Evolutionary conservation across 92 coral and sea anemone genomes (phyloP).

Genomic region (Siderastrea radians): DNA sequence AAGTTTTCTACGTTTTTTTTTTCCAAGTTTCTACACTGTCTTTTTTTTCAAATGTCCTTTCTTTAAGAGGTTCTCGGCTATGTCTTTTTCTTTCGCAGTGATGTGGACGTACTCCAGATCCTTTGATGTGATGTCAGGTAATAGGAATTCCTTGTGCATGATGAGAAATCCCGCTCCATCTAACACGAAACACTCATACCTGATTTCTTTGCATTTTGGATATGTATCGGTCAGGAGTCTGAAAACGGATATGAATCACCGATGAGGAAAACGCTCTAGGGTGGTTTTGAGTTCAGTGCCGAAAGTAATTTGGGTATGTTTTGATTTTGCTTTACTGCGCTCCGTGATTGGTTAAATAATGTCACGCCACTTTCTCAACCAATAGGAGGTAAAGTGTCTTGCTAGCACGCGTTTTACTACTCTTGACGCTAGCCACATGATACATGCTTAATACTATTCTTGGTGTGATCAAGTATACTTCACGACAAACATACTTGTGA

Average conservation of each 20-base stretch:
- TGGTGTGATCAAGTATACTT: no score
- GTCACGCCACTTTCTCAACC: no score
- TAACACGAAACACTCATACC: conserved; percentile 52
- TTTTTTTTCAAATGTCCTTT: conserved; percentile 39
- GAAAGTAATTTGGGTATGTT: no score
- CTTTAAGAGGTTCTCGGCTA: conserved; percentile 57
- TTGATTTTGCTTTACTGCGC: no score
- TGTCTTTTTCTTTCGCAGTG: conserved; percentile 41
- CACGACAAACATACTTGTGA: conserved; percentile 16
- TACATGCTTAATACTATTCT: no score
- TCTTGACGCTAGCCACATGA: no score
- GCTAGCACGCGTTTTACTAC: no score
- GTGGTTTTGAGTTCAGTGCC: no score
- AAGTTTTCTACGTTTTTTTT: conserved; percentile 33
- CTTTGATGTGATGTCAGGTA: neutral
- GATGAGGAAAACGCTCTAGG: no score
- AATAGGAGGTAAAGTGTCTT: no score
- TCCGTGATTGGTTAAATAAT: no score
- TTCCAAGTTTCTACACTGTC: conserved; percentile 38
- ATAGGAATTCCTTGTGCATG: neutral
- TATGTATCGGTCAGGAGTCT: conserved; percentile 19
- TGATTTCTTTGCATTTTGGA: conserved; percentile 17
- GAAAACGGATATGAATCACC: no score
- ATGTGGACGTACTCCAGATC: neutral
- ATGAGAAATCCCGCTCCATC: conserved; percentile 1